Percentiles rank a stretch among this genome's conserved stretches.
phyloP scores from a whole-genome alignment of 2,797 vertebrate genomes.

The Mus caroli region DNA sequence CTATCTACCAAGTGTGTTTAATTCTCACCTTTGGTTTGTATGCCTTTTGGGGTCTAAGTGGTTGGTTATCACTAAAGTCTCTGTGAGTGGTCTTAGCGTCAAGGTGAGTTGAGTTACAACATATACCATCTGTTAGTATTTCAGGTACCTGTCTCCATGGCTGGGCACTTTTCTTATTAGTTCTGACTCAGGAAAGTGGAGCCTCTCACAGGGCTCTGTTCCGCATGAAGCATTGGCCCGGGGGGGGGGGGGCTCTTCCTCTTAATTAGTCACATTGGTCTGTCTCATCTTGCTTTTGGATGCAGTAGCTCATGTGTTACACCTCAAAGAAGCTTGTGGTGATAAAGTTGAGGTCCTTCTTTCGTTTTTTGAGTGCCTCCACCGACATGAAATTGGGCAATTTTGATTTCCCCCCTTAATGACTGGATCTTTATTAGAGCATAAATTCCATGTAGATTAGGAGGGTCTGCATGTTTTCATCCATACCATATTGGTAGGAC shows the following conservation, averaged over 20 bases:
- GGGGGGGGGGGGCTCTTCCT: neutral
- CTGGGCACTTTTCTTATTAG: neutral
- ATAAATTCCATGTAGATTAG: neutral
- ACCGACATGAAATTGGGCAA: neutral
- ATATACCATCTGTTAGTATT: neutral
- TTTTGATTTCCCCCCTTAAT: neutral
- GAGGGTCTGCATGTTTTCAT: neutral
- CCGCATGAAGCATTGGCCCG: neutral
- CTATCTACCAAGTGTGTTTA: neutral
- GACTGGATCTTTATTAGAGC: neutral
- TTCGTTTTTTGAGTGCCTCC: neutral
- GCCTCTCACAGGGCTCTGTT: neutral
- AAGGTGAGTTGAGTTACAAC: slow-evolving; percentile 8
- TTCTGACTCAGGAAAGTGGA: neutral
- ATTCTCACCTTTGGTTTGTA: neutral
- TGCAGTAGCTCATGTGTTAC: neutral
- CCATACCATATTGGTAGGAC: neutral
- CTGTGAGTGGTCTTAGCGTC: neutral
- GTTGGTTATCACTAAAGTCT: neutral
- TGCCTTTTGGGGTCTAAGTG: neutral
- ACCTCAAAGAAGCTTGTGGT: neutral
- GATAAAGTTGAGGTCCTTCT: neutral
- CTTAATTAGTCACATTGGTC: neutral
- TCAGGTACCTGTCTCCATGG: neutral
- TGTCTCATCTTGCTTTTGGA: neutral